Conservation (phyloP, 2,113 vertebrate species). For the Sclerurus mexicanus region DNA sequence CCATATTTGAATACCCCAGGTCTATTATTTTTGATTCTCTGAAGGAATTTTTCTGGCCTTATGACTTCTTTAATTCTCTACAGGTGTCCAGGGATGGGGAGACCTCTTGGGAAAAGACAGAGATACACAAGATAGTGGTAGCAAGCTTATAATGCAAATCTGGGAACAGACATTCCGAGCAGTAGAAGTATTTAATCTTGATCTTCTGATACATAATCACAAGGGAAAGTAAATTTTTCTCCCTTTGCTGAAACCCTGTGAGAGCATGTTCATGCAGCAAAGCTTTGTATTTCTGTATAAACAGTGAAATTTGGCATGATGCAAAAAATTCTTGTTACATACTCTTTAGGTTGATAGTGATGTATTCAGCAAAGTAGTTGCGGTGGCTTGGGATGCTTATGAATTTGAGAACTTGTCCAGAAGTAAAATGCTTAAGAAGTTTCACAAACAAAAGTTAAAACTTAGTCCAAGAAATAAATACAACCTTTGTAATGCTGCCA, state of each 20-base stretch:
- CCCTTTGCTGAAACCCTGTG: not conserved
- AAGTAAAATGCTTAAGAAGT: not conserved
- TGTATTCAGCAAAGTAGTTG: not conserved
- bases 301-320: not conserved
- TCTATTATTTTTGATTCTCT: not conserved
- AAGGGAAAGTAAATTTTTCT: not conserved
- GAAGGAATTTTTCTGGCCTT: not conserved
- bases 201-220: not conserved
- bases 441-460: not conserved
- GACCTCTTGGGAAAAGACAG: not conserved
- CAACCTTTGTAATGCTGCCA: not conserved
- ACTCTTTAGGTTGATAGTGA: not conserved
- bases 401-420: not conserved
- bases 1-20: not conserved
- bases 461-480: not conserved
- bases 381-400: not conserved
- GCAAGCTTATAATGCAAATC: not conserved
- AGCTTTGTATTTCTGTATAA: not conserved
- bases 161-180: not conserved
- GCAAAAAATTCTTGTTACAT: not conserved
- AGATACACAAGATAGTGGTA: not conserved
- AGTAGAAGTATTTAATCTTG: not conserved
- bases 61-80: not conserved
- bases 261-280: not conserved
- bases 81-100: not conserved